Evolutionary conservation across 2,888 invertebrate genomes (phyloP).

Genomic region (Omphaloscelis lunosa): DNA sequence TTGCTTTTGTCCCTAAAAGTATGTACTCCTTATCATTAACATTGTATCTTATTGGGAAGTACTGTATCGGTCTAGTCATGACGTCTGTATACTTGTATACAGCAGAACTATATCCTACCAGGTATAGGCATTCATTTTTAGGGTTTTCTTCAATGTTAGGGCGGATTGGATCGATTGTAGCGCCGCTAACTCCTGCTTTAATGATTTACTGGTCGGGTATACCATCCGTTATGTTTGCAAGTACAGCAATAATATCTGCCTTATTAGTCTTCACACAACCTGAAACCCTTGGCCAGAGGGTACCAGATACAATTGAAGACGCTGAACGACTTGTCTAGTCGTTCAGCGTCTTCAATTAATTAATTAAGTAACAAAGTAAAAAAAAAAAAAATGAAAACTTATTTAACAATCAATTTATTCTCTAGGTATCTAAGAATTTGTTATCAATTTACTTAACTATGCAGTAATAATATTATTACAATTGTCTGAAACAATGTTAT

Average conservation of each 20-base stretch:
- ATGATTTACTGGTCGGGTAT: constrained; percentile 88
- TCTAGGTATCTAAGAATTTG: neutral
- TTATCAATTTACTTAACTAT: neutral
- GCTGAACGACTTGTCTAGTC: too few species aligned
- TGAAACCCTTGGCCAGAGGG: constrained; percentile 82
- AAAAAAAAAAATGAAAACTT: too few species aligned
- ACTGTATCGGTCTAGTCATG: constrained; percentile 92
- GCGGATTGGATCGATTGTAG: constrained; percentile 92
- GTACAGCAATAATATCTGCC: constrained; percentile 80
- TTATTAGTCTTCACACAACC: constrained; percentile 84
- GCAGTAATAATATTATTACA: neutral
- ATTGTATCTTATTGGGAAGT: constrained; percentile 92
- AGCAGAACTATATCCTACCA: constrained; percentile 94
- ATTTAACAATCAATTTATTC: neutral
- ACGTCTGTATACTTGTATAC: constrained; percentile 92
- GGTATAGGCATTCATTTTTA: constrained; percentile 92
- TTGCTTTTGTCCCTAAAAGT: constrained; percentile 86
- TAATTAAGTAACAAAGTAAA: too few species aligned
- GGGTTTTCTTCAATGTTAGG: constrained; percentile 94
- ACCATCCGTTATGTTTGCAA: constrained; percentile 84
- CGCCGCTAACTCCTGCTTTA: constrained; percentile 93
- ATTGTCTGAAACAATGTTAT: neutral
- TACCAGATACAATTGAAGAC: constrained; percentile 87
- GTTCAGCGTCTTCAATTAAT: too few species aligned
- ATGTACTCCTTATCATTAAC: constrained; percentile 77